Evolutionary conservation across 2,888 invertebrate genomes (phyloP).

Genomic region (Ypsolopha scabrella): DNA sequence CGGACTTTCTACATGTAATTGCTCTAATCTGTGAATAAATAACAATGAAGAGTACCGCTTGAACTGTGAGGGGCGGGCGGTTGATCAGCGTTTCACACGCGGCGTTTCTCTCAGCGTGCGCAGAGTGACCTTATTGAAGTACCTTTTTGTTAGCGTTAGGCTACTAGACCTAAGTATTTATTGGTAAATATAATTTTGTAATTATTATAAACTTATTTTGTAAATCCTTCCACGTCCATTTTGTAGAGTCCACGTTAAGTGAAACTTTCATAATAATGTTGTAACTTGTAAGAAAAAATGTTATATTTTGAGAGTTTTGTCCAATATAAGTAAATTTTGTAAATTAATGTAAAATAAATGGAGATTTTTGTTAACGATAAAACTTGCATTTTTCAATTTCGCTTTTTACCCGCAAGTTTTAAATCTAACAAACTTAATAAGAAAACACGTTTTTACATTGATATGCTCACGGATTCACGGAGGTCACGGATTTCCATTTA

Average conservation of each 20-base stretch:
- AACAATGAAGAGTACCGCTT: neutral
- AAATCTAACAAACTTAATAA: too few species aligned
- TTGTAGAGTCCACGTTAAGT: constrained; percentile 8
- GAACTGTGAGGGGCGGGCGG: neutral
- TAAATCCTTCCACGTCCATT: constrained; percentile 31
- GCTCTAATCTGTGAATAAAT: neutral
- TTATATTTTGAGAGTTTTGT: constrained; percentile 54
- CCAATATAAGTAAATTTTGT: constrained; percentile 49
- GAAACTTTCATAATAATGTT: constrained; percentile 25
- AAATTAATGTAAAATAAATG: constrained; percentile 69
- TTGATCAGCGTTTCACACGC: constrained; percentile 30
- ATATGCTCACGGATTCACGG: too few species aligned
- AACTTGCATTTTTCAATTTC: constrained; percentile 1
- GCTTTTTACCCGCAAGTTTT: neutral
- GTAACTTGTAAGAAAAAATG: constrained; percentile 41
- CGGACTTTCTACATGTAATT: too few species aligned
- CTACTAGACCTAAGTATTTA: constrained; percentile 60
- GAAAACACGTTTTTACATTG: too few species aligned
- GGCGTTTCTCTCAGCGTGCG: constrained; percentile 41
- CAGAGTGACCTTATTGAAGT: constrained; percentile 54
- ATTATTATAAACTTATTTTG: constrained; percentile 29
- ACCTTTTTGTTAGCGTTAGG: constrained; percentile 56
- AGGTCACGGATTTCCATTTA: too few species aligned
- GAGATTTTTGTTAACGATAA: constrained; percentile 62
- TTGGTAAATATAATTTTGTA: constrained; percentile 52